These are phyloP conservation scores for Synergus laeviventris DNA, from an alignment of 2,888 invertebrate species.

Conservation along the genomic window DNA sequence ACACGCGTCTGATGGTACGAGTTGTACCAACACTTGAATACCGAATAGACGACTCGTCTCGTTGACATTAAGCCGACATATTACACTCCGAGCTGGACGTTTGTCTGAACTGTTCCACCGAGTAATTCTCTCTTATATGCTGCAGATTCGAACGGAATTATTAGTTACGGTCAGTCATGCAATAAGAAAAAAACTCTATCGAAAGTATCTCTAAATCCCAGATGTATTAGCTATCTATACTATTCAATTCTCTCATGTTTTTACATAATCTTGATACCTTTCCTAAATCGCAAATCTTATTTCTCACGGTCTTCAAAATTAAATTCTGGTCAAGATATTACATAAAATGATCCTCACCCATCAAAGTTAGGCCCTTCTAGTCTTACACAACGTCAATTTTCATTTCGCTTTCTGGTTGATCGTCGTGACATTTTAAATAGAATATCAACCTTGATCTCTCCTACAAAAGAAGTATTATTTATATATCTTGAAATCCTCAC, in stretches of 20 bases:
- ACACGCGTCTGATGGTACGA: neutral
- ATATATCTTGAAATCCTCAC: too few species aligned
- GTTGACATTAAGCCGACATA: conserved; percentile 66
- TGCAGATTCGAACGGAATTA: conserved; percentile 19
- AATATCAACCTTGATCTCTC: neutral
- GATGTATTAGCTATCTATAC: neutral
- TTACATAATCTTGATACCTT: neutral
- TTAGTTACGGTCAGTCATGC: conserved; percentile 30
- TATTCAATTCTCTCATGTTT: too few species aligned
- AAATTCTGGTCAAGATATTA: neutral
- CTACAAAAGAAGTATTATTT: neutral
- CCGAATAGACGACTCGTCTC: conserved; percentile 59
- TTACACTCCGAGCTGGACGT: conserved; percentile 56
- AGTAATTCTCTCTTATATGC: conserved; percentile 24
- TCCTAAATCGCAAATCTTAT: neutral
- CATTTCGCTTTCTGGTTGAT: neutral
- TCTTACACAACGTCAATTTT: conserved; percentile 8
- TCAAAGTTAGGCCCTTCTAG: conserved; percentile 31
- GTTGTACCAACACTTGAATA: conserved; percentile 39
- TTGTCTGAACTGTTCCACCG: conserved; percentile 48
- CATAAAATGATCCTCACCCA: conserved; percentile 5
- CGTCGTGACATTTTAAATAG: neutral
- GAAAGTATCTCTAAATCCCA: neutral
- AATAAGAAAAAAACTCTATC: conserved; percentile 9
- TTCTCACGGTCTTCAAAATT: neutral